Evolutionary conservation across 2,797 vertebrate genomes (phyloP), one percentile per base, ranked within the genome.

Genomic region (Phataginus tetradactyla): DNA sequence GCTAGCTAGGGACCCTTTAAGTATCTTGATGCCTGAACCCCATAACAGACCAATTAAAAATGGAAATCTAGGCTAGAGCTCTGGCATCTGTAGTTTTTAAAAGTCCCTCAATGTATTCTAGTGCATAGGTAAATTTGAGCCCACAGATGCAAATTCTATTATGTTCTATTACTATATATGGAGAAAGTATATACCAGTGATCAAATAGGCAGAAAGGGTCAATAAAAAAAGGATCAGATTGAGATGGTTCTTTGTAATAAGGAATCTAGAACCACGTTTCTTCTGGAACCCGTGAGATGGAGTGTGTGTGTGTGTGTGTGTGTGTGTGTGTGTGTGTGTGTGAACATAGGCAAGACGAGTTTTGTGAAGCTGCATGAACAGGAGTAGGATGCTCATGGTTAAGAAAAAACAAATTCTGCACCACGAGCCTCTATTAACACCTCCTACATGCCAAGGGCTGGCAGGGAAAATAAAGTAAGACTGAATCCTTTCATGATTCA

Each of bases 31-130:
- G 34, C 13, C 34, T 90, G 34, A 91, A 64, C 13, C 39, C 18
- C 10, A 68, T 18, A 45, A 27, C 37, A 90, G 53, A 92, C 17
- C 88, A 90, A 89, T 53, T 59, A 61, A 86, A 91, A 93, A 78
- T 49, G 27, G 77, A 86, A 63, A 17, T 89, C 49, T 57, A 39
- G 4, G 23, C 45, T 27, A 32, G 7, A 89, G 27, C 18, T 21
- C 66, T 23, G 49, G 15, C 18, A 53, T 72, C 6, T 45, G 1
- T 14, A 91, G 29, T 64, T 94, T 90, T 83, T 72, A 12, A 5
- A 39, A 83, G 29, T 45, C 90, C 15, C 12, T 75, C n/a, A 23
- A 1, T 61, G 34, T 69, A 68, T 77, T 72, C 39, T 66, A 72
- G 61, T 55, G 7, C 4, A 4, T 34, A 77, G 23, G 42, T 78